A percentile compares a stretch with the other conserved stretches of the same genome.
phyloP scores from a whole-genome alignment of 2,797 vertebrate species.

The Megalops cyprinoides region DNA sequence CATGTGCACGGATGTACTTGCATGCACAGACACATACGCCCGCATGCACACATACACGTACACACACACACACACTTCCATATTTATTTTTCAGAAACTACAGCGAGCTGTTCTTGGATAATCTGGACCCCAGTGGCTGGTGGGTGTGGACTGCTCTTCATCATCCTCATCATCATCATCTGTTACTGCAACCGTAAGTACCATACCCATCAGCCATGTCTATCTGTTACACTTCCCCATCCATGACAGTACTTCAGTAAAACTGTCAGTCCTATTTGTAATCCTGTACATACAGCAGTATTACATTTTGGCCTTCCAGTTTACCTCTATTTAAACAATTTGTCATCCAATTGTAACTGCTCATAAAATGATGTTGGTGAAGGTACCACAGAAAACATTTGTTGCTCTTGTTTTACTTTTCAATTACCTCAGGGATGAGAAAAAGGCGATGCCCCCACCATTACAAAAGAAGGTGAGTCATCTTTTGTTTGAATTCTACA shows the following conservation, averaged over 20 bases:
- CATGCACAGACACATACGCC: not conserved
- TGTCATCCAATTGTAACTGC: not conserved
- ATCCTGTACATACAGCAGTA: not conserved
- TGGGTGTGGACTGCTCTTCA: conserved; percentile 64
- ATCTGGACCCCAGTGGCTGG: conserved; percentile 63
- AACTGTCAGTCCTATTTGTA: not conserved
- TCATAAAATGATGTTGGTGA: not conserved
- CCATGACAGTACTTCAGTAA: not conserved
- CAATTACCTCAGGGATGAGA: conserved; percentile 57
- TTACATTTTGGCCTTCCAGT: not conserved
- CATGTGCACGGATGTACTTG: too few species aligned
- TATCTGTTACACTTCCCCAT: not conserved
- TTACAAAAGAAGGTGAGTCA: conserved; percentile 71
- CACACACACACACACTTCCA: not conserved
- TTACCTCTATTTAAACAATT: not conserved
- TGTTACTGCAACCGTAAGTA: conserved; percentile 73
- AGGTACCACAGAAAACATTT: not conserved
- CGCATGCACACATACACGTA: not conserved
- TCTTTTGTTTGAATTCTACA: not conserved
- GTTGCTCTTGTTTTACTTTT: not conserved
- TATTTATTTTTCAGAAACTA: not conserved
- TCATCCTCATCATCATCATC: conserved; percentile 63
- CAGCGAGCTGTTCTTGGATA: conserved; percentile 52
- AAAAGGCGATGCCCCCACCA: conserved; percentile 77
- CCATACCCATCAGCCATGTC: not conserved